Conservation (phyloP, 2,888 invertebrate genomes). For the Sycophila texana region DNA sequence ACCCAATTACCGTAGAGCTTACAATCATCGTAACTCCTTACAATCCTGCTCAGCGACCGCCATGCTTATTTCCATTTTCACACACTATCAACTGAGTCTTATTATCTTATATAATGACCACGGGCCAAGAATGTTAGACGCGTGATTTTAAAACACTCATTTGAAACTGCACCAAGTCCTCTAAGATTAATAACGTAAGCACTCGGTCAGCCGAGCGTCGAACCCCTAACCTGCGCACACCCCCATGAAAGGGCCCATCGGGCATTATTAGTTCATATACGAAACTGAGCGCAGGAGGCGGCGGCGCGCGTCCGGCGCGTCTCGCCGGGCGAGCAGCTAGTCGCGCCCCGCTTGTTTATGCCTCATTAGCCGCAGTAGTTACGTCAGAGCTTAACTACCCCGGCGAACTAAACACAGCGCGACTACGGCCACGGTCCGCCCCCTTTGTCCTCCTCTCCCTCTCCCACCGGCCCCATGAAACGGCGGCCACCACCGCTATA, state of each 20-base stretch:
- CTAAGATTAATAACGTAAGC: slow-evolving; percentile 2
- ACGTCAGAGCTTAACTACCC: slow-evolving; percentile 68
- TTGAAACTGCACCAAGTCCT: too few relatives aligned
- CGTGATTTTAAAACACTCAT: too few relatives aligned
- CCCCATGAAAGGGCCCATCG: slow-evolving; percentile 61
- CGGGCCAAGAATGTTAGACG: not conserved
- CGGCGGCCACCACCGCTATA: not conserved
- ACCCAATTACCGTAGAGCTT: not conserved
- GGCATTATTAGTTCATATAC: slow-evolving; percentile 69
- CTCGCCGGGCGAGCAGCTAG: slow-evolving; percentile 1
- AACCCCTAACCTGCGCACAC: not conserved
- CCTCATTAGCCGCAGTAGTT: slow-evolving; percentile 70
- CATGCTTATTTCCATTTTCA: not conserved
- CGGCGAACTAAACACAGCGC: slow-evolving; percentile 63
- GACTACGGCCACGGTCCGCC: slow-evolving; percentile 48
- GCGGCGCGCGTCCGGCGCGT: not conserved
- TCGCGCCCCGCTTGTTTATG: slow-evolving; percentile 67
- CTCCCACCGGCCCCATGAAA: slow-evolving; percentile 32
- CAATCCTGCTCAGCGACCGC: not conserved
- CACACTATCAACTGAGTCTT: too few relatives aligned
- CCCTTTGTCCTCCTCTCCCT: slow-evolving; percentile 1
- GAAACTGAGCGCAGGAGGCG: slow-evolving; percentile 42
- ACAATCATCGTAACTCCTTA: not conserved
- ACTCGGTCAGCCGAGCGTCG: not conserved
- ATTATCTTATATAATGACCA: too few relatives aligned